Conservation (phyloP, 2,113 vertebrate genomes). For the Aptenodytes forsteri region DNA sequence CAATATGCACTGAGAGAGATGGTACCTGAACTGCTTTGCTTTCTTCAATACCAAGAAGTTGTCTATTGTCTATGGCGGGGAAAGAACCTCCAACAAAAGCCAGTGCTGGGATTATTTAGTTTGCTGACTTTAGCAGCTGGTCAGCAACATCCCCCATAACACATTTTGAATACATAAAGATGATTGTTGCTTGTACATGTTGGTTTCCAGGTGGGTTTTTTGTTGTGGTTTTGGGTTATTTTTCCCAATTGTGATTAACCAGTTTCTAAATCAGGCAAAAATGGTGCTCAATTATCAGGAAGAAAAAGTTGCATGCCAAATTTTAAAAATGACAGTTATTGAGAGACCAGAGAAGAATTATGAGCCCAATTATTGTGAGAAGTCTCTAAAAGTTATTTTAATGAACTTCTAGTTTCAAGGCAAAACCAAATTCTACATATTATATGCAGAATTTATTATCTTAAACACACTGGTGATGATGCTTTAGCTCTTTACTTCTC, state of each 20-base stretch:
- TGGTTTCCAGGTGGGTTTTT: neutral
- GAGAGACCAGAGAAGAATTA: neutral
- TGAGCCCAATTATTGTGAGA: neutral
- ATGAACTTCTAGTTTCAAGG: neutral
- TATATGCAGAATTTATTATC: neutral
- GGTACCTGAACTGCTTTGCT: neutral
- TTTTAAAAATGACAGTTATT: neutral
- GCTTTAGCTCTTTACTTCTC: neutral
- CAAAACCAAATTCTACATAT: neutral
- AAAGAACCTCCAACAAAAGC: neutral
- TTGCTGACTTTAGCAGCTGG: neutral
- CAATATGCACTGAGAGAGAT: neutral
- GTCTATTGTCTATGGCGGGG: fast-evolving
- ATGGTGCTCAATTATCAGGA: neutral
- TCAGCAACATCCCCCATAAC: neutral
- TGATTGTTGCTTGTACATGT: neutral
- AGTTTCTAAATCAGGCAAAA: neutral
- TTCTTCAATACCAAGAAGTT: neutral
- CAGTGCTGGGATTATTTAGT: neutral
- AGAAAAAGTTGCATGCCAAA: neutral
- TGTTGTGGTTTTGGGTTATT: neutral
- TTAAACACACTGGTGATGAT: neutral
- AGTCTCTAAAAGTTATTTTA: neutral
- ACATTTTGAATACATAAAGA: neutral
- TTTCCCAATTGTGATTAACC: neutral